These are phyloP conservation scores for Diarsia brunnea DNA, from an alignment of 2,888 invertebrate species.

Conservation along the genomic window DNA sequence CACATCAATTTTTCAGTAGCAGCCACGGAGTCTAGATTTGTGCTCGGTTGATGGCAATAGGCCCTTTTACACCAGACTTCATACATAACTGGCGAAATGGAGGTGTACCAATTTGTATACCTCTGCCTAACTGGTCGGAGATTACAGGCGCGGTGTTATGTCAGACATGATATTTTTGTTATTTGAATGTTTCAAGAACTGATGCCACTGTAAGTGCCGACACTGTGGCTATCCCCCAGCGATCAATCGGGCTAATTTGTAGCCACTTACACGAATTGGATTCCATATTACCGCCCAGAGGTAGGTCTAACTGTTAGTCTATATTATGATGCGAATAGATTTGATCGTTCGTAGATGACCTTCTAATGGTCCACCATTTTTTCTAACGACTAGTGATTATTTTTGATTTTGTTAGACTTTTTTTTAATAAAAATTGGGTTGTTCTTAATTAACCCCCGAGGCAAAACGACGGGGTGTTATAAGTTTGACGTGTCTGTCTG, in stretches of 20 bases:
- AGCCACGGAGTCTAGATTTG: too few relatives aligned
- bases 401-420: slow-evolving; percentile 2
- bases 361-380: slow-evolving; percentile 25
- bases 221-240: slow-evolving; percentile 33
- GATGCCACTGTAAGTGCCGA: slow-evolving; percentile 6
- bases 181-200: not conserved
- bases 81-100: too few relatives aligned
- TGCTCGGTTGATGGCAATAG: too few relatives aligned
- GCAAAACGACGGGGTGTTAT: too few relatives aligned
- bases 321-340: slow-evolving; percentile 44
- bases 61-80: too few relatives aligned
- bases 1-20: too few relatives aligned
- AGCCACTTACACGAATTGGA: slow-evolving; percentile 65
- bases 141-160: too few relatives aligned
- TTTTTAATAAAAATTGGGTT: too few relatives aligned
- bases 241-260: slow-evolving; percentile 65
- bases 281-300: slow-evolving; percentile 55
- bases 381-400: slow-evolving; percentile 15
- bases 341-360: slow-evolving; percentile 49
- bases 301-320: slow-evolving; percentile 43
- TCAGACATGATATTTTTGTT: not conserved
- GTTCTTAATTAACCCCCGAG: too few relatives aligned
- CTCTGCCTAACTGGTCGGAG: too few relatives aligned
- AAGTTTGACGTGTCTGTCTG: too few relatives aligned
- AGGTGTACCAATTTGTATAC: too few relatives aligned